Evolutionary conservation across 2,888 invertebrate species (phyloP).

Genomic region (Andricus quercusramuli): DNA sequence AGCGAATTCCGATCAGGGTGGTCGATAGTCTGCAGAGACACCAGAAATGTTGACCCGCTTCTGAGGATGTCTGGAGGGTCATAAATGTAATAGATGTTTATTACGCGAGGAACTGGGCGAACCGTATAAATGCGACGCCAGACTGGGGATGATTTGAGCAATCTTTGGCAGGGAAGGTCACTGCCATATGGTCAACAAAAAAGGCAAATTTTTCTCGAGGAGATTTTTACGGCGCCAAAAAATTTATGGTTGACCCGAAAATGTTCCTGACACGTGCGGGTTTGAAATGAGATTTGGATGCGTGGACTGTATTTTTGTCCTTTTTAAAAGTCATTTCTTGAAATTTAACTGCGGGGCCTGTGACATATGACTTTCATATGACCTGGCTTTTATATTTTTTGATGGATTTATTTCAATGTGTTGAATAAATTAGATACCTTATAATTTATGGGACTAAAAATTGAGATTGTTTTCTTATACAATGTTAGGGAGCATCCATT

Average conservation of each 20-base stretch:
- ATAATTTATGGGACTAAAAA: not conserved
- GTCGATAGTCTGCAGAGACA: slow-evolving; percentile 12
- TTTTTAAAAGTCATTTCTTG: not conserved
- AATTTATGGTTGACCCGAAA: slow-evolving; percentile 27
- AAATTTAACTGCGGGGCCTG: not conserved
- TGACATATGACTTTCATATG: not conserved
- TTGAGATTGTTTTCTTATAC: not conserved
- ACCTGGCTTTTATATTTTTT: not conserved
- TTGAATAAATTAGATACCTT: not conserved
- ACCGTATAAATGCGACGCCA: slow-evolving; percentile 30
- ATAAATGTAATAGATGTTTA: slow-evolving; percentile 40
- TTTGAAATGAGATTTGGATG: not conserved
- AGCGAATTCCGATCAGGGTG: slow-evolving; percentile 1
- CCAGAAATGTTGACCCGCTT: slow-evolving; percentile 32
- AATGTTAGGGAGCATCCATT: no score
- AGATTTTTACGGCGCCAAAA: slow-evolving; percentile 28
- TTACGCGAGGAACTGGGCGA: slow-evolving; percentile 30
- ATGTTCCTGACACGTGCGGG: slow-evolving; percentile 26
- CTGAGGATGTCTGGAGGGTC: slow-evolving; percentile 32
- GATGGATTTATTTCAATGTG: not conserved
- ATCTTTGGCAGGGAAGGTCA: slow-evolving; percentile 35
- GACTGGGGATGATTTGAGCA: slow-evolving; percentile 1
- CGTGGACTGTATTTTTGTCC: not conserved
- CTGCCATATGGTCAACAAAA: slow-evolving; percentile 33
- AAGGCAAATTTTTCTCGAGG: slow-evolving; percentile 34